Evolutionary conservation across 2,797 vertebrate species (phyloP).

Genomic region (Botia almorhae): DNA sequence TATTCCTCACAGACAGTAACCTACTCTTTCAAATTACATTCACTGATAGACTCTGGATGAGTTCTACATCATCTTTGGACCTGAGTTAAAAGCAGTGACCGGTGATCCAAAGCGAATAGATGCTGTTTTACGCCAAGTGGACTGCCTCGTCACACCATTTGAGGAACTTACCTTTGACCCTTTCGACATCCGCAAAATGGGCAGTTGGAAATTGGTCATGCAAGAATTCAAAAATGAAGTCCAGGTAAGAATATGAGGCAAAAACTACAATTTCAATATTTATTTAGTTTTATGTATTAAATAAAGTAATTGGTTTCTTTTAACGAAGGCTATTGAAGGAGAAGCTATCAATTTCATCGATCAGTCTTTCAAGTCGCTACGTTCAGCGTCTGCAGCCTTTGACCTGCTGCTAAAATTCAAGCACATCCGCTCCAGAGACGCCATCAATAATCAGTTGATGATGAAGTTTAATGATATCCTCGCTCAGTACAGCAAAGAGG

Average conservation of each 20-base stretch:
- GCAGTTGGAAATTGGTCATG: slow-evolving; percentile 84
- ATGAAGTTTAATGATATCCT: slow-evolving; percentile 88
- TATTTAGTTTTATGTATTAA: neutral
- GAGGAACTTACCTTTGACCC: slow-evolving; percentile 84
- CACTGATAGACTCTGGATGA: slow-evolving; percentile 84
- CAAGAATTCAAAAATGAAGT: slow-evolving; percentile 84
- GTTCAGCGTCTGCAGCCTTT: slow-evolving; percentile 89
- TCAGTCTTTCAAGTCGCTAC: slow-evolving; percentile 88
- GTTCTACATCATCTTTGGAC: slow-evolving; percentile 87
- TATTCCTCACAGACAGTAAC: neutral
- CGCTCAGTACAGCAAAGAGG: slow-evolving; percentile 92
- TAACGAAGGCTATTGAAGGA: slow-evolving; percentile 84
- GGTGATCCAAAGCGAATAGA: slow-evolving; percentile 83
- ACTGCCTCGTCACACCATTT: slow-evolving; percentile 81
- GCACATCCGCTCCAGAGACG: slow-evolving; percentile 82
- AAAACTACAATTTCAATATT: neutral
- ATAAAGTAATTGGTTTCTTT: slow-evolving; percentile 7
- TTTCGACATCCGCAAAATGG: slow-evolving; percentile 78
- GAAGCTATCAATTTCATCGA: slow-evolving; percentile 88
- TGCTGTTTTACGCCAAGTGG: slow-evolving; percentile 80
- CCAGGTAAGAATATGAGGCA: slow-evolving; percentile 71
- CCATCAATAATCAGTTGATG: slow-evolving; percentile 87
- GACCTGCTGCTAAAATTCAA: slow-evolving; percentile 91
- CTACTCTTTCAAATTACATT: slow-evolving; percentile 4
- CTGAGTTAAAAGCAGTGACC: slow-evolving; percentile 87